Conservation (phyloP, 2,113 vertebrate species). For the Periophthalmodon schlosseri region DNA sequence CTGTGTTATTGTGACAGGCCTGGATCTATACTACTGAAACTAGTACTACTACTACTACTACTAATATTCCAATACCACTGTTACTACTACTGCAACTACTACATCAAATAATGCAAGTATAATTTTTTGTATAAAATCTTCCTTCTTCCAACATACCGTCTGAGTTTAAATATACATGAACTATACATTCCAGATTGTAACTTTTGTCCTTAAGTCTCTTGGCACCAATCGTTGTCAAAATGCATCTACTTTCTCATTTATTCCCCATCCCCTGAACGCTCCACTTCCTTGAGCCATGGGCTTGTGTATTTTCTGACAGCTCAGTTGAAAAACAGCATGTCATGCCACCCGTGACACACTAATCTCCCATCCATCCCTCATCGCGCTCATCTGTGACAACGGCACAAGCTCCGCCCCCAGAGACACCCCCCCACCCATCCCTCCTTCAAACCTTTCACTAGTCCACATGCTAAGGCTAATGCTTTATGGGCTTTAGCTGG, state of each 20-base stretch:
- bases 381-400: conserved; percentile 71
- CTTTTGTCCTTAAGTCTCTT: background rate
- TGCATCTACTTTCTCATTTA: conserved; percentile 14
- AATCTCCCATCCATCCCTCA: conserved; percentile 74
- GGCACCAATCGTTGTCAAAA: conserved; percentile 27
- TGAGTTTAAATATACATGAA: background rate
- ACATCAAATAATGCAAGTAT: background rate
- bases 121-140: background rate
- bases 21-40: too few species aligned
- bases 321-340: conserved; percentile 65
- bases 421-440: conserved; percentile 32
- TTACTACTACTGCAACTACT: background rate
- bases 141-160: too few species aligned
- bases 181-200: background rate
- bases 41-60: background rate
- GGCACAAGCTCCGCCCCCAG: conserved; percentile 47
- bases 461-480: conserved; percentile 68
- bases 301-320: conserved; percentile 64
- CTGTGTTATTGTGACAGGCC: too few species aligned
- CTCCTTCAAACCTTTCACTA: conserved; percentile 14
- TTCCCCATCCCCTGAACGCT: conserved; percentile 38
- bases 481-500: conserved; percentile 46
- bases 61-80: too few species aligned
- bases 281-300: conserved; percentile 43
- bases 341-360: conserved; percentile 63